Percentiles rank a stretch among this genome's conserved stretches.
Conservation (phyloP, 2,888 invertebrate species). For the Folsomia candida region DNA sequence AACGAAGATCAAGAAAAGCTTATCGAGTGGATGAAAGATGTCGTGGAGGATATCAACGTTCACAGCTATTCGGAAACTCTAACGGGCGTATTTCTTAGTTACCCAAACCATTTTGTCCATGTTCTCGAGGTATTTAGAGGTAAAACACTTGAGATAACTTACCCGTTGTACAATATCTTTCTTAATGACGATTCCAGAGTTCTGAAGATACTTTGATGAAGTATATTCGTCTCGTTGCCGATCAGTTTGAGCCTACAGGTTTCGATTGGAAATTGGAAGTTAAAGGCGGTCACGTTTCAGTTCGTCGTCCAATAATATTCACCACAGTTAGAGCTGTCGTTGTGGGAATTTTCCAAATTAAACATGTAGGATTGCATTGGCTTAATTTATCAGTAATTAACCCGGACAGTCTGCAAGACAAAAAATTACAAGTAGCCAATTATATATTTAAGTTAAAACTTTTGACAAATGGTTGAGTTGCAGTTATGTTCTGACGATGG, state of each 20-base stretch:
- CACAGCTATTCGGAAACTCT: constrained; percentile 34
- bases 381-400: too few species aligned
- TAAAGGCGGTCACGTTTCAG: not conserved
- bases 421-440: too few species aligned
- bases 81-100: constrained; percentile 41
- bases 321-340: constrained; percentile 25
- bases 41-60: constrained; percentile 37
- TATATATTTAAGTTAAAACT: too few species aligned
- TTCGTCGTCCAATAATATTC: constrained; percentile 13
- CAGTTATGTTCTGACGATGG: too few species aligned
- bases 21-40: constrained; percentile 28
- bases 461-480: too few species aligned
- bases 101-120: constrained; percentile 44
- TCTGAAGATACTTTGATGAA: constrained; percentile 38
- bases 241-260: constrained; percentile 29
- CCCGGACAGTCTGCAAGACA: too few species aligned
- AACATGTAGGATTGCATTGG: constrained; percentile 24
- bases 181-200: constrained; percentile 23
- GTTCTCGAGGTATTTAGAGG: constrained; percentile 46
- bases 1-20: constrained; percentile 32
- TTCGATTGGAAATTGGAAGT: constrained; percentile 25
- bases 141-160: too few species aligned
- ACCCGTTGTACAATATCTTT: too few species aligned
- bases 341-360: constrained; percentile 30
- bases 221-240: constrained; percentile 19